phyloP scores from a whole-genome alignment of 2,797 vertebrate species.

The Masticophis lateralis region DNA sequence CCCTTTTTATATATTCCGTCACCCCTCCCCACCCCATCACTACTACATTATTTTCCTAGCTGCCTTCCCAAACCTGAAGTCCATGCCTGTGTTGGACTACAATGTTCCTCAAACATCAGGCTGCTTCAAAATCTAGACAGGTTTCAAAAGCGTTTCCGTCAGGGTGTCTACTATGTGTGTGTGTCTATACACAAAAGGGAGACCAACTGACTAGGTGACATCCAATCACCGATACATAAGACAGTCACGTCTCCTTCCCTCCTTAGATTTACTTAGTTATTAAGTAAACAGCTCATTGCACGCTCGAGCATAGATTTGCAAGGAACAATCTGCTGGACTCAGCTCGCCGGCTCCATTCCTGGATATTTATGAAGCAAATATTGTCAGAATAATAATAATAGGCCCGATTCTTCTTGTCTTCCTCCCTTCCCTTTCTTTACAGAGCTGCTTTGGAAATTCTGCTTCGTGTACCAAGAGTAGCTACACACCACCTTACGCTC shows the following conservation, averaged over 20 bases:
- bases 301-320: background rate
- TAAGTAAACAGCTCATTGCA: slow-evolving; percentile 6
- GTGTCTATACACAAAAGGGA: background rate
- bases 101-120: background rate
- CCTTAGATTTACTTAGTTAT: slow-evolving; percentile 1
- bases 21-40: background rate
- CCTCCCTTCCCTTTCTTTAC: no score
- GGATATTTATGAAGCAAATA: background rate
- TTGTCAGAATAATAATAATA: no score
- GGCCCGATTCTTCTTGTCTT: no score
- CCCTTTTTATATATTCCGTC: background rate
- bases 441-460: background rate
- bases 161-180: background rate
- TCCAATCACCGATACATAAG: slow-evolving; percentile 24
- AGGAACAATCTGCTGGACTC: background rate
- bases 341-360: background rate
- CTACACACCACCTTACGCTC: background rate
- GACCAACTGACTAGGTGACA: background rate
- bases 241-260: background rate
- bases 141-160: background rate
- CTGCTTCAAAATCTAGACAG: background rate
- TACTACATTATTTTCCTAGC: background rate
- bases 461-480: background rate
- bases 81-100: background rate
- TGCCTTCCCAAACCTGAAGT: background rate